These are phyloP conservation scores for Gandaritis pyraliata DNA, from an alignment of 2,888 invertebrate species.

Conservation along the genomic window DNA sequence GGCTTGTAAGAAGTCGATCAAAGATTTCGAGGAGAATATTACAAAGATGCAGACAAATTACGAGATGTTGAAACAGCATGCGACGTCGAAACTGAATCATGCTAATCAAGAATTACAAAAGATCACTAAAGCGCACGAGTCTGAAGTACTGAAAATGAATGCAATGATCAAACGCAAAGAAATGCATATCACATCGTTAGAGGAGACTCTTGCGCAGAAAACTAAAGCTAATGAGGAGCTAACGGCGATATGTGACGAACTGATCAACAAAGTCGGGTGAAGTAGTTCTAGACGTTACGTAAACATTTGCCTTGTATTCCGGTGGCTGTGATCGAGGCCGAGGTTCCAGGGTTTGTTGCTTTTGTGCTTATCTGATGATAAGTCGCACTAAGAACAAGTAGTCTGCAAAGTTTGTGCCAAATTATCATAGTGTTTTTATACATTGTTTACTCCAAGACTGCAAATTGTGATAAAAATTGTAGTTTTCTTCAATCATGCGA, in stretches of 20 bases:
- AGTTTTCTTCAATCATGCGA: constrained; percentile 47
- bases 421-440: constrained; percentile 55
- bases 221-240: constrained; percentile 95
- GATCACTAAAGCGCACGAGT: constrained; percentile 88
- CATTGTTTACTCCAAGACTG: constrained; percentile 66
- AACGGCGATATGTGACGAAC: constrained; percentile 96
- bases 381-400: constrained; percentile 58
- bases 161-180: constrained; percentile 95
- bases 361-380: constrained; percentile 71
- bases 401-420: constrained; percentile 67
- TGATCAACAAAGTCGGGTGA: constrained; percentile 87
- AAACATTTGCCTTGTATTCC: constrained; percentile 53
- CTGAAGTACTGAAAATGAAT: constrained; percentile 92
- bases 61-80: constrained; percentile 93
- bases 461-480: constrained; percentile 67
- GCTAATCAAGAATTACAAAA: constrained; percentile 92
- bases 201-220: constrained; percentile 93
- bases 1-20: constrained; percentile 86
- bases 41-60: constrained; percentile 92
- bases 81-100: constrained; percentile 91
- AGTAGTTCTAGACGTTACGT: constrained; percentile 48
- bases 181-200: constrained; percentile 91
- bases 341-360: constrained; percentile 58
- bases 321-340: constrained; percentile 60
- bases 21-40: constrained; percentile 88